phyloP scores from a whole-genome alignment of 2,888 invertebrate species.

The Troilus luridus region DNA sequence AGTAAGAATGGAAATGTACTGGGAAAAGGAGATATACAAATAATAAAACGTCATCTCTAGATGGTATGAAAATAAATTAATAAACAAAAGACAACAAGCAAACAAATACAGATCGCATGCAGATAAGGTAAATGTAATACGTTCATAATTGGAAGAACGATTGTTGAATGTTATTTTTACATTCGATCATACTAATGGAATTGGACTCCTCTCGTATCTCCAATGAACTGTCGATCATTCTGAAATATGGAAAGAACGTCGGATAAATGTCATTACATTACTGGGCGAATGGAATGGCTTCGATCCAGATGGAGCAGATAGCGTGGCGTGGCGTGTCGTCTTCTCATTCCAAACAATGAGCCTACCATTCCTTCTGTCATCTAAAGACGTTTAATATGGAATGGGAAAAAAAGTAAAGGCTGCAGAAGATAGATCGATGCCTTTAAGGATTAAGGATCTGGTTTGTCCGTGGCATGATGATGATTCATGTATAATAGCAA shows the following conservation, averaged over 20 bases:
- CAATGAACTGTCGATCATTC: not conserved
- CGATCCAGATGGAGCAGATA: not conserved
- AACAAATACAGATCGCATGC: too few relatives aligned
- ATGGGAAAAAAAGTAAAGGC: not conserved
- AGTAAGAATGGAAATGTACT: too few relatives aligned
- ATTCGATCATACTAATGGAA: not conserved
- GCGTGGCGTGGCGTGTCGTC: not conserved
- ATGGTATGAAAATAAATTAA: too few relatives aligned
- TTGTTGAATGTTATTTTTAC: not conserved
- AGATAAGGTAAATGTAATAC: too few relatives aligned
- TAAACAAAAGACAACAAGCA: too few relatives aligned
- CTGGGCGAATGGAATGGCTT: not conserved
- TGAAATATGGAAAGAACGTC: not conserved
- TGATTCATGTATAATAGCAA: not conserved
- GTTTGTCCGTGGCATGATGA: not conserved
- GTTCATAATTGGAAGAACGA: too few relatives aligned
- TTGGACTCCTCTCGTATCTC: not conserved
- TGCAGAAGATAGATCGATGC: not conserved
- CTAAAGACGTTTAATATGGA: not conserved
- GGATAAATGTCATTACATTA: not conserved
- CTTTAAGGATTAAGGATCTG: not conserved
- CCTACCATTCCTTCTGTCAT: not conserved
- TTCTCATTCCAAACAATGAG: not conserved
- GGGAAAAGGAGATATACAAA: too few relatives aligned
- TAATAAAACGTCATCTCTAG: too few relatives aligned